A percentile compares a stretch with the other conserved stretches of the same genome.
phyloP scores from a whole-genome alignment of 2,797 vertebrate species.

The Acanthis flammea region DNA sequence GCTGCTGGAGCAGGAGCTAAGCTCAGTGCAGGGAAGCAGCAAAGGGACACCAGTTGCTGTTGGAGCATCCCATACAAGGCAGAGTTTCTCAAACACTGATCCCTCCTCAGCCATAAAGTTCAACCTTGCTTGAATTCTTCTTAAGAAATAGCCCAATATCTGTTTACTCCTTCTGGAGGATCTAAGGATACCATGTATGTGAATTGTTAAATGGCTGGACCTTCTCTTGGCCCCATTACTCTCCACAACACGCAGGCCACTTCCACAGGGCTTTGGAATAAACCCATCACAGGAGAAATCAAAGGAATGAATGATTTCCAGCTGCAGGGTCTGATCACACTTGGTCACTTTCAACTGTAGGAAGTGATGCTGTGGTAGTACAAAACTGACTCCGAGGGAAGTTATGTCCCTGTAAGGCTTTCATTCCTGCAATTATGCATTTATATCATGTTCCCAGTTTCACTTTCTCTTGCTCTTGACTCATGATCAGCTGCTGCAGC shows the following conservation, averaged over 20 bases:
- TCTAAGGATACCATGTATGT: not conserved
- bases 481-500: not conserved
- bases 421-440: not conserved
- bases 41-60: not conserved
- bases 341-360: not conserved
- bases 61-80: not conserved
- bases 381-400: not conserved
- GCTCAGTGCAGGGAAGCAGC: not conserved
- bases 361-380: not conserved
- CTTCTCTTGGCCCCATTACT: not conserved
- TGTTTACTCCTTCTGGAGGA: not conserved
- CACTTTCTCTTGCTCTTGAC: slow-evolving; percentile 21
- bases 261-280: not conserved
- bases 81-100: not conserved
- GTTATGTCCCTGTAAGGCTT: not conserved
- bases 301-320: not conserved
- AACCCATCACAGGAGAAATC: not conserved
- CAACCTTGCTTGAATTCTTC: not conserved
- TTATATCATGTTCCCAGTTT: not conserved
- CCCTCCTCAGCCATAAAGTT: not conserved
- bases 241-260: not conserved
- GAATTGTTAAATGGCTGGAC: not conserved
- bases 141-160: not conserved
- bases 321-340: not conserved
- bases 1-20: not conserved